phyloP scores from a whole-genome alignment of 2,797 vertebrate genomes.

The Erithacus rubecula region DNA sequence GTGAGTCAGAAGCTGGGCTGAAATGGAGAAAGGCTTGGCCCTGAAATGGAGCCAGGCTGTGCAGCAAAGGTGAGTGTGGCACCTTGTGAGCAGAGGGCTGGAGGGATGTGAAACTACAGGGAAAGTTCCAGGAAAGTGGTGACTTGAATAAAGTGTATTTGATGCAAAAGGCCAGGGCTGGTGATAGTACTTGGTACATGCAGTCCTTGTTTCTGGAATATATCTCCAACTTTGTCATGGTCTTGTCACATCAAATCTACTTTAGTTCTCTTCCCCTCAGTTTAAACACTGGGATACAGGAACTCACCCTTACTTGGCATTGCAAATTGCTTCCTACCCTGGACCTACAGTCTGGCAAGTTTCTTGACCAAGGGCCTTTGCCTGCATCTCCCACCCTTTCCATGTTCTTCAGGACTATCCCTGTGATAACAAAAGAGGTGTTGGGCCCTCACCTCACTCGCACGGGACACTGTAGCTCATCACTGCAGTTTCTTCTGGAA shows the following conservation, averaged over 20 bases:
- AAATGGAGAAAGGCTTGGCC: not conserved
- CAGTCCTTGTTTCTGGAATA: not conserved
- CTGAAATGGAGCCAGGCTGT: not conserved
- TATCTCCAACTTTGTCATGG: not conserved
- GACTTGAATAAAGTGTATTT: not conserved
- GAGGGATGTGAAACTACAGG: not conserved
- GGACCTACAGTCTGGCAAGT: not conserved
- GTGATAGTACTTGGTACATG: not conserved
- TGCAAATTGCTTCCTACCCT: not conserved
- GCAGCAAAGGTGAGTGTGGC: not conserved
- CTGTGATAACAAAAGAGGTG: not conserved
- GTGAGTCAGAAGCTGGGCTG: not conserved
- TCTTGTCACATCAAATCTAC: not conserved
- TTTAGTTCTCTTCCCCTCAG: not conserved
- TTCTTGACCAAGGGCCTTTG: not conserved
- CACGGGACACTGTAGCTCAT: constrained; percentile 20
- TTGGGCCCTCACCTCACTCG: not conserved
- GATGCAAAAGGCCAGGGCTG: not conserved
- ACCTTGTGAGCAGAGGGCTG: not conserved
- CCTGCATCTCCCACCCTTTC: not conserved
- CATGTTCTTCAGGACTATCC: not conserved
- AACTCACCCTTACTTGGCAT: not conserved
- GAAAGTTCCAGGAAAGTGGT: not conserved
- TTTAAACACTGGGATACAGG: not conserved
- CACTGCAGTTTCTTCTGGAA: constrained; percentile 51